These are phyloP conservation scores for Anseranas semipalmata DNA, from an alignment of 2,113 vertebrate species.

Conservation along the genomic window DNA sequence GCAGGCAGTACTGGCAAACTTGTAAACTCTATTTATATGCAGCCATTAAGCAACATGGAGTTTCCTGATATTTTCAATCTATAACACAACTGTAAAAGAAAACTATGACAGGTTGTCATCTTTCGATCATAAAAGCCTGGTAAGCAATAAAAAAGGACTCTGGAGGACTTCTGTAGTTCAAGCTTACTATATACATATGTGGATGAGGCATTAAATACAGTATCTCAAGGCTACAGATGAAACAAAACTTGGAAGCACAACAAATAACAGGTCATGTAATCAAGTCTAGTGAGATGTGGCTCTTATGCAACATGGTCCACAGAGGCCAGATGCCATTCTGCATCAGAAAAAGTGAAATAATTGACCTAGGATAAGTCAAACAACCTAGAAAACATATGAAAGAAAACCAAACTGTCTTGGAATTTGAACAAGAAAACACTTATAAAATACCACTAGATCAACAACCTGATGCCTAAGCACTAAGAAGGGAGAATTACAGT, in stretches of 20 bases:
- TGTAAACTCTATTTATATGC: slow-evolving; percentile 10
- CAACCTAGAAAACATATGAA: not conserved
- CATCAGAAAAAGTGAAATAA: not conserved
- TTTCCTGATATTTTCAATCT: slow-evolving; percentile 1
- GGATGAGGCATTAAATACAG: not conserved
- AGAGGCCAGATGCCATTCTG: not conserved
- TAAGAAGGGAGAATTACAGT: not conserved
- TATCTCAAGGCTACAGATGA: not conserved
- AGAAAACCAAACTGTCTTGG: not conserved
- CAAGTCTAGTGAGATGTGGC: not conserved
- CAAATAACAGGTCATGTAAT: slow-evolving; percentile 44
- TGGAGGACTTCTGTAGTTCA: not conserved
- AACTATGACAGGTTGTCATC: not conserved
- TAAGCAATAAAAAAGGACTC: not conserved
- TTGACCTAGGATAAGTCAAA: not conserved
- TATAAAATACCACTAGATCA: not conserved
- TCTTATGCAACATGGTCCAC: not conserved
- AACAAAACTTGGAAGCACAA: slow-evolving; percentile 33
- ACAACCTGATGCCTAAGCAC: not conserved
- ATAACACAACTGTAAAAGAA: not conserved
- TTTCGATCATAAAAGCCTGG: slow-evolving; percentile 28
- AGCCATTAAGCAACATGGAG: not conserved
- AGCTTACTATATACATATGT: slow-evolving; percentile 16
- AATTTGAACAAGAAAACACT: not conserved
- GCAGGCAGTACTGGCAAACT: not conserved